These are phyloP conservation scores for Stylophora pistillata DNA, from an alignment of 64 coral and sea anemone species.

Conservation along the genomic window DNA sequence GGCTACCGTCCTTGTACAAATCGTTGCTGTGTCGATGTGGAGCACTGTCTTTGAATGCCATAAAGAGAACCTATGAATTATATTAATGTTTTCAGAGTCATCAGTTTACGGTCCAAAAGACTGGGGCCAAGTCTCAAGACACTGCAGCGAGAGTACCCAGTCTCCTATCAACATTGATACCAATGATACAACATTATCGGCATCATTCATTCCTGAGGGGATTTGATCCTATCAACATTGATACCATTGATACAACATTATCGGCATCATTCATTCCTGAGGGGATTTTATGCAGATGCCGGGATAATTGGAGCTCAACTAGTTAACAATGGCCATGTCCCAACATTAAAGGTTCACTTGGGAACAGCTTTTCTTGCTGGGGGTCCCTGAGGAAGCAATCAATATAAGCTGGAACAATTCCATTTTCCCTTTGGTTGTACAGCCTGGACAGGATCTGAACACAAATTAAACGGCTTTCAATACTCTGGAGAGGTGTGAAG, in stretches of 20 bases:
- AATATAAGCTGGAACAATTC: slow-evolving; percentile 1
- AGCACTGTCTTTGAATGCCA: no score
- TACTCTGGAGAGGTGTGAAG: slow-evolving; percentile 34
- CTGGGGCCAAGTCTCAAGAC: not conserved
- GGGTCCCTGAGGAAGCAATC: not conserved
- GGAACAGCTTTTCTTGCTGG: not conserved
- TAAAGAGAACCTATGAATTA: no score
- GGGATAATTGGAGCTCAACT: not conserved
- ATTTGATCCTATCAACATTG: slow-evolving; percentile 37
- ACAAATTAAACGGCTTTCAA: not conserved
- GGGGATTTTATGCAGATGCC: not conserved
- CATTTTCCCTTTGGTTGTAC: slow-evolving; percentile 44
- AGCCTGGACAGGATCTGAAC: slow-evolving; percentile 32
- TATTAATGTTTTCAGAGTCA: not conserved
- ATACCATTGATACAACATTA: no score
- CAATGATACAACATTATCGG: no score
- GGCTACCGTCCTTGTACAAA: no score
- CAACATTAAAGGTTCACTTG: not conserved
- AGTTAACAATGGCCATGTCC: slow-evolving; percentile 27
- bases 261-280: not conserved
- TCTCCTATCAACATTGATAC: slow-evolving; percentile 42
- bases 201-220: not conserved
- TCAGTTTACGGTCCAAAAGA: not conserved
- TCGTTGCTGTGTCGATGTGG: no score
- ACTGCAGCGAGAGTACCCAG: slow-evolving; percentile 2